phyloP scores from a whole-genome alignment of 2,888 invertebrate species.

The Drosophila hamatofila region DNA sequence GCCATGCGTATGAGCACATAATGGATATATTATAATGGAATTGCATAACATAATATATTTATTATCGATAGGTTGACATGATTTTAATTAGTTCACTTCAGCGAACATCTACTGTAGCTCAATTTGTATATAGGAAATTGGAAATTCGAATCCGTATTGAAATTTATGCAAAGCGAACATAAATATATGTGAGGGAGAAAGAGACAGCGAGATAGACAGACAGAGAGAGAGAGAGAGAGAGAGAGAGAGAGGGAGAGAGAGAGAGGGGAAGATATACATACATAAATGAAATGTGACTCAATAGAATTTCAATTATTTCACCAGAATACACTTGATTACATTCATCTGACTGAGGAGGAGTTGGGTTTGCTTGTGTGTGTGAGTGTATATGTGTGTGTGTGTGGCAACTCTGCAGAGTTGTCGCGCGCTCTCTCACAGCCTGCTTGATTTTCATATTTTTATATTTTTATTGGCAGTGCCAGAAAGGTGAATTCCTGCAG shows the following conservation, averaged over 20 bases:
- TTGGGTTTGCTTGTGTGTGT: background rate
- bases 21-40: background rate
- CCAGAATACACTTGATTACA: conserved; percentile 48
- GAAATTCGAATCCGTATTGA: conserved; percentile 2
- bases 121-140: conserved; percentile 7
- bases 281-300: conserved; percentile 19
- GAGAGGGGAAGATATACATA: background rate
- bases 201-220: background rate
- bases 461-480: conserved; percentile 13
- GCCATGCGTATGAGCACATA: background rate
- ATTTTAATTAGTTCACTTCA: conserved; percentile 4
- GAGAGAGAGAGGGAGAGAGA: too few relatives aligned
- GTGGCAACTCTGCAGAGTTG: conserved; percentile 4
- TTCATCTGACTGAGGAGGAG: conserved; percentile 1
- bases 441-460: conserved; percentile 33
- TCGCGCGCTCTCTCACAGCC: conserved; percentile 3
- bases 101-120: conserved; percentile 9
- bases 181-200: background rate
- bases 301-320: conserved; percentile 49
- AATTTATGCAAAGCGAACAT: conserved; percentile 24
- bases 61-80: conserved; percentile 7
- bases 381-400: background rate
- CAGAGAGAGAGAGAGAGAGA: background rate
- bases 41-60: conserved; percentile 7
- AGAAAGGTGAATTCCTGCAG: conserved; percentile 18